These are phyloP conservation scores for Tipula vernalis DNA, from an alignment of 2,888 invertebrate species.

Conservation along the genomic window DNA sequence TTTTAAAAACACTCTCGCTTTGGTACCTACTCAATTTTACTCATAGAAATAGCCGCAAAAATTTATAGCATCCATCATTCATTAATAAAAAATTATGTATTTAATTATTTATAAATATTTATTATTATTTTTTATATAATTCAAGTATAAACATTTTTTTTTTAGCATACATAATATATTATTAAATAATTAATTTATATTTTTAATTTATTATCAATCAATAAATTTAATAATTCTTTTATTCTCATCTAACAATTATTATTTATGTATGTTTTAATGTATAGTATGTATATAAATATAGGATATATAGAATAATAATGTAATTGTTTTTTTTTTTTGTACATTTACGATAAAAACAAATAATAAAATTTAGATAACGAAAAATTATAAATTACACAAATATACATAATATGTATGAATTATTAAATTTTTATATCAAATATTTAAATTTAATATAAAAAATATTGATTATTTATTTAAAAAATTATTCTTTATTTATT, in stretches of 20 bases:
- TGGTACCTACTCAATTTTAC: no score
- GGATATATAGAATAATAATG: not conserved
- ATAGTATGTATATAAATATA: not conserved
- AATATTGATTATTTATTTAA: not conserved
- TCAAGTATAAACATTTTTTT: not conserved
- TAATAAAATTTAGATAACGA: not conserved
- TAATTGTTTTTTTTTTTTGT: not conserved
- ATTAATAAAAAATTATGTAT: no score
- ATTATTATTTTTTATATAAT: not conserved
- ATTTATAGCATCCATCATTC: no score
- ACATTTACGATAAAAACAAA: not conserved
- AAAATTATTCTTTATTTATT: not conserved
- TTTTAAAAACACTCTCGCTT: no score
- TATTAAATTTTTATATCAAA: not conserved
- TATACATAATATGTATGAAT: not conserved
- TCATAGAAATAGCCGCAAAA: no score
- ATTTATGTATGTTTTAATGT: not conserved
- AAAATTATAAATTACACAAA: not conserved
- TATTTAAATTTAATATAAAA: conserved; percentile 4
- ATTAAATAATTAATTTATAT: not conserved
- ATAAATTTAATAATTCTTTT: not conserved
- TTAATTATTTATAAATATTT: not conserved
- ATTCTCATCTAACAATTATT: not conserved
- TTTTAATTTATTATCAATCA: not conserved
- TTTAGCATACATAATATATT: not conserved